Percentiles rank a stretch among this genome's conserved stretches.
Evolutionary conservation across 2,888 invertebrate species (phyloP).

Genomic region (Agrilus mali): DNA sequence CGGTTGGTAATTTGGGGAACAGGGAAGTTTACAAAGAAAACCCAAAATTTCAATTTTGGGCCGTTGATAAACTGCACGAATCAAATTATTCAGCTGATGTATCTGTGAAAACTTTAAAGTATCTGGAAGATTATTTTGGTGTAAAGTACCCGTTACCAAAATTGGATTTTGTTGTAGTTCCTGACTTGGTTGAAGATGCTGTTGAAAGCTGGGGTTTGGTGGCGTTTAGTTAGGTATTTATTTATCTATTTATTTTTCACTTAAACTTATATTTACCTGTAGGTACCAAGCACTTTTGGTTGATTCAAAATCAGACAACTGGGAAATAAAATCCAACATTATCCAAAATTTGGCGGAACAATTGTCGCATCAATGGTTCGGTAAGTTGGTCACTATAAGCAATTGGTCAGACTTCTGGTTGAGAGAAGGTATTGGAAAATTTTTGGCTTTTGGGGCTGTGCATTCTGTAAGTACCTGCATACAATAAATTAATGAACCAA

Average conservation of each 20-base stretch:
- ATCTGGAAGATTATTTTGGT: slow-evolving; percentile 40
- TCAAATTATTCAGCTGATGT: slow-evolving; percentile 39
- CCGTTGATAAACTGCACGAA: slow-evolving; percentile 19
- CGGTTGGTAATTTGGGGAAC: slow-evolving; percentile 24
- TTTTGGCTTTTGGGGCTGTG: slow-evolving; percentile 43
- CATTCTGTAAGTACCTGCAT: slow-evolving; percentile 34
- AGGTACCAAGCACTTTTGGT: slow-evolving; percentile 17
- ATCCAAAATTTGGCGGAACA: slow-evolving; percentile 53
- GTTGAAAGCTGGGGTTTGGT: slow-evolving; percentile 48
- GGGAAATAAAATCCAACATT: slow-evolving; percentile 35
- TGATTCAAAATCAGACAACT: slow-evolving; percentile 8
- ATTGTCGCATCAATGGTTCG: slow-evolving; percentile 66
- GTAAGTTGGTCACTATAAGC: slow-evolving; percentile 53
- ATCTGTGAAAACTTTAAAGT: slow-evolving; percentile 37
- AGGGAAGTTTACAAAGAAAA: slow-evolving; percentile 16
- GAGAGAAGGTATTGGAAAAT: slow-evolving; percentile 62
- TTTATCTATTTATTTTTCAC: not conserved
- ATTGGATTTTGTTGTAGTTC: slow-evolving; percentile 45
- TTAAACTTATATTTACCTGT: slow-evolving; percentile 1
- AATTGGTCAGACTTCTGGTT: slow-evolving; percentile 65
- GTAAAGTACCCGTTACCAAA: slow-evolving; percentile 40
- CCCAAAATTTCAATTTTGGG: slow-evolving; percentile 35
- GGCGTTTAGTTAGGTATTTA: slow-evolving; percentile 36
- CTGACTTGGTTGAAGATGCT: slow-evolving; percentile 41
- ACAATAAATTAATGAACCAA: no score